Percentiles rank a stretch among this genome's conserved stretches.
These are phyloP conservation scores for Pseudomyrmex gracilis DNA, from an alignment of 1,140 invertebrate species.

Conservation along the genomic window DNA sequence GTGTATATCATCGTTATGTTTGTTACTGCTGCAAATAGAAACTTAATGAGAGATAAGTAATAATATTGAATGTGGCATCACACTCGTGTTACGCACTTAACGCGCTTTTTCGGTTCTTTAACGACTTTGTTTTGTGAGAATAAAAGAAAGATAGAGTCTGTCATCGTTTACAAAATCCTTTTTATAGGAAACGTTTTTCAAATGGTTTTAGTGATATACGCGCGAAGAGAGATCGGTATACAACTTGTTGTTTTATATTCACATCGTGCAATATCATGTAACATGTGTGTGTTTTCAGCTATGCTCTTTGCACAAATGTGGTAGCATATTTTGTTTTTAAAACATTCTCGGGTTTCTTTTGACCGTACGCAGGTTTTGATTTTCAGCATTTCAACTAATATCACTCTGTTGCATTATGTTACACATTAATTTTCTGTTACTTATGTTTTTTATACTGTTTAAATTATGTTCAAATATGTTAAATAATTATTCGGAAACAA, in stretches of 20 bases:
- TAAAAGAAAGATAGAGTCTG: no score
- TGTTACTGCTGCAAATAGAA: slow-evolving; percentile 57
- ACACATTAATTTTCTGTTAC: neutral
- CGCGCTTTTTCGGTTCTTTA: neutral
- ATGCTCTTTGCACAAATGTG: slow-evolving; percentile 26
- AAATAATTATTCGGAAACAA: slow-evolving; percentile 2
- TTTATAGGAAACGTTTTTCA: slow-evolving; percentile 16
- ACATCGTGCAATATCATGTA: slow-evolving; percentile 15
- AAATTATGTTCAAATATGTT: no score
- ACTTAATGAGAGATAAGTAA: slow-evolving; percentile 64
- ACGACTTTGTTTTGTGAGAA: no score
- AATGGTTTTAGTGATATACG: neutral
- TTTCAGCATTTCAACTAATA: neutral
- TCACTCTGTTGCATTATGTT: neutral
- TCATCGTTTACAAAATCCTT: neutral
- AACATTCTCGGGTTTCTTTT: slow-evolving; percentile 21
- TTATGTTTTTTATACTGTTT: neutral
- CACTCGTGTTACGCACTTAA: neutral
- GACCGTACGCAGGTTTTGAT: neutral
- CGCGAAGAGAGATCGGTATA: slow-evolving; percentile 10
- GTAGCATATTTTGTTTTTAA: slow-evolving; percentile 19
- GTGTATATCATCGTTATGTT: slow-evolving; percentile 38
- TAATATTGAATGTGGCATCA: neutral
- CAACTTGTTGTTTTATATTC: slow-evolving; percentile 39
- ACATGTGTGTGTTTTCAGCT: slow-evolving; percentile 14